phyloP scores from a whole-genome alignment of 2,797 vertebrate genomes.

The Notolabrus celidotus region DNA sequence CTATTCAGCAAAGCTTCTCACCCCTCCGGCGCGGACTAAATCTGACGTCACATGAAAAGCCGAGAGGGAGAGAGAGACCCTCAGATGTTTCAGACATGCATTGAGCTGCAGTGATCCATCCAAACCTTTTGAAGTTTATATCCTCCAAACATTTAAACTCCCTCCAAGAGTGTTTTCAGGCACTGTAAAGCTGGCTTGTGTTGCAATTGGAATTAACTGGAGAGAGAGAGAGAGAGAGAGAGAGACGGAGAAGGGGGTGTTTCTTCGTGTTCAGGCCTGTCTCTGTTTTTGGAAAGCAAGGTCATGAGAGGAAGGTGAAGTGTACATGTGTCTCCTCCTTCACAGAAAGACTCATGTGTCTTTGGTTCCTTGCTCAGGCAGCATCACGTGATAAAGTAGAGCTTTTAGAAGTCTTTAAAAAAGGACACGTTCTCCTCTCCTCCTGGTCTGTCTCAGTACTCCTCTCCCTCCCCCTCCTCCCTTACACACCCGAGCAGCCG shows the following conservation, averaged over 20 bases:
- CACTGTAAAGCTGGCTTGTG: slow-evolving; percentile 3
- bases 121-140: slow-evolving; percentile 66
- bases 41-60: slow-evolving; percentile 51
- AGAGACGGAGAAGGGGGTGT: neutral
- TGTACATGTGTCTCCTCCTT: slow-evolving; percentile 38
- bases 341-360: slow-evolving; percentile 35
- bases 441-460: slow-evolving; percentile 29
- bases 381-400: slow-evolving; percentile 44
- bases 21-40: slow-evolving; percentile 24
- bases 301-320: slow-evolving; percentile 50
- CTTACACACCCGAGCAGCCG: slow-evolving; percentile 12
- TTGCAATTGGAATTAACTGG: slow-evolving; percentile 31
- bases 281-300: slow-evolving; percentile 39
- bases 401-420: slow-evolving; percentile 24
- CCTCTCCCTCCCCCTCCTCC: neutral
- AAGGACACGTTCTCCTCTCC: slow-evolving; percentile 1
- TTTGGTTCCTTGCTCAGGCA: neutral
- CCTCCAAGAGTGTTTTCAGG: slow-evolving; percentile 21
- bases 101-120: slow-evolving; percentile 47
- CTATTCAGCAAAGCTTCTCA: slow-evolving; percentile 49
- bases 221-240: neutral
- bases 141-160: slow-evolving; percentile 48
- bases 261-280: slow-evolving; percentile 35
- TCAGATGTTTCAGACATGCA: slow-evolving; percentile 28
- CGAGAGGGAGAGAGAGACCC: slow-evolving; percentile 20